These are phyloP conservation scores for Panthera tigris DNA, from an alignment of 2,113 vertebrate species.

Conservation along the genomic window DNA sequence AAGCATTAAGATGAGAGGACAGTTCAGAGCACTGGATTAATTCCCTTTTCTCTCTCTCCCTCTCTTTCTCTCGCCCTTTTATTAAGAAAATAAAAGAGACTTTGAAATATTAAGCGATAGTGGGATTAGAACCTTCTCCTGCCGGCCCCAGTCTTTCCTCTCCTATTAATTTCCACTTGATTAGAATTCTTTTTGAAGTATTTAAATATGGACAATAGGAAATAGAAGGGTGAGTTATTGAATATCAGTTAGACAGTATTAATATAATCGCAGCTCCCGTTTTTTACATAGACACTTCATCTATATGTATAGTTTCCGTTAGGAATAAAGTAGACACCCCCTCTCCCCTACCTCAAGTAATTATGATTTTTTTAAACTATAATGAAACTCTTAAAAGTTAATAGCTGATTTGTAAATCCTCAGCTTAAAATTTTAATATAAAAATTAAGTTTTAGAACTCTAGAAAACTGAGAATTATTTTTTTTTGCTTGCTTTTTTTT, in stretches of 20 bases:
- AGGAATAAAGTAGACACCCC: constrained; percentile 87
- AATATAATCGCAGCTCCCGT: constrained; percentile 93
- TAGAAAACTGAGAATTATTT: constrained; percentile 77
- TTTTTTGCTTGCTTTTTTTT: neutral
- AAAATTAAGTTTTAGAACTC: constrained; percentile 84
- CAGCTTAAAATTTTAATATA: constrained; percentile 85
- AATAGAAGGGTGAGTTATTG: constrained; percentile 98
- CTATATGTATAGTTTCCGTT: constrained; percentile 89
- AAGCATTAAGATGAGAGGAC: constrained; percentile 95
- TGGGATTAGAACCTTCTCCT: constrained; percentile 98
- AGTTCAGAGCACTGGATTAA: constrained; percentile 99
- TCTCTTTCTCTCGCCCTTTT: constrained; percentile 86
- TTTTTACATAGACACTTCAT: constrained; percentile 89
- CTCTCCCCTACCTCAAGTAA: constrained; percentile 88
- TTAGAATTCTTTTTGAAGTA: constrained; percentile 99
- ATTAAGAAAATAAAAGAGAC: constrained; percentile 99
- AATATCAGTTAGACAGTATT: constrained; percentile 99
- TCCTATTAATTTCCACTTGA: constrained; percentile 99
- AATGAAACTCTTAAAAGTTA: constrained; percentile 89
- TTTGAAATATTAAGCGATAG: constrained; percentile 99
- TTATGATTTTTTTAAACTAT: constrained; percentile 86
- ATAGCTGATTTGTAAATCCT: constrained; percentile 88
- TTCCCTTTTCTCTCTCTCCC: constrained; percentile 89
- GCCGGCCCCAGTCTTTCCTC: constrained; percentile 95
- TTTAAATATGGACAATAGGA: constrained; percentile 98